phyloP scores from a whole-genome alignment of 2,113 vertebrate genomes.

The Paraplagusia blochii region DNA sequence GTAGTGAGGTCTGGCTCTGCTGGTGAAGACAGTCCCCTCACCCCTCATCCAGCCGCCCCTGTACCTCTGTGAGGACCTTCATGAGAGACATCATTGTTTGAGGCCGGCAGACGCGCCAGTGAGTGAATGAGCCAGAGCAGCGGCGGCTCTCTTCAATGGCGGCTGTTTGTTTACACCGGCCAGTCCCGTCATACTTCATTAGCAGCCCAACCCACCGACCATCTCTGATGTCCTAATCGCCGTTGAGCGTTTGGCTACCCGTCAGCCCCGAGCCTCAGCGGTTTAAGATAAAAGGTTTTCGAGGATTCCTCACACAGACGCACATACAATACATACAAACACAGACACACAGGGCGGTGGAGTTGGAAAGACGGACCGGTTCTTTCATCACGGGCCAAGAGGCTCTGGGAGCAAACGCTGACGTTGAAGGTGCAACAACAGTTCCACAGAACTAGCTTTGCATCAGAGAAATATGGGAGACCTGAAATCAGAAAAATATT shows the following conservation, averaged over 20 bases:
- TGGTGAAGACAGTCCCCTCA: constrained; percentile 54
- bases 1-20: constrained; percentile 51
- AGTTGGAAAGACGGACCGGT: constrained; percentile 23
- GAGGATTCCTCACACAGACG: constrained; percentile 38
- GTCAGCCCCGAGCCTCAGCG: constrained; percentile 51
- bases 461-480: constrained; percentile 78
- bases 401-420: constrained; percentile 48
- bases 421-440: constrained; percentile 52
- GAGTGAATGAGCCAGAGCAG: constrained; percentile 65
- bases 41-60: constrained; percentile 45
- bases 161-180: constrained; percentile 76
- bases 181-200: constrained; percentile 76
- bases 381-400: constrained; percentile 69
- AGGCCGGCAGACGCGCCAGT: constrained; percentile 59
- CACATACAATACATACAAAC: constrained; percentile 28
- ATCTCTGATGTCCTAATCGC: constrained; percentile 73
- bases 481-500: constrained; percentile 55
- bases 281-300: constrained; percentile 52
- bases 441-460: constrained; percentile 57
- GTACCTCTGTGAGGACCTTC: constrained; percentile 61
- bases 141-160: constrained; percentile 72
- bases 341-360: constrained; percentile 28
- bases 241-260: constrained; percentile 58
- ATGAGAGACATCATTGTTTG: constrained; percentile 74
- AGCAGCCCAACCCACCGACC: constrained; percentile 70